These are phyloP conservation scores for Uloborus diversus DNA, from an alignment of 1,140 invertebrate species.

Conservation along the genomic window DNA sequence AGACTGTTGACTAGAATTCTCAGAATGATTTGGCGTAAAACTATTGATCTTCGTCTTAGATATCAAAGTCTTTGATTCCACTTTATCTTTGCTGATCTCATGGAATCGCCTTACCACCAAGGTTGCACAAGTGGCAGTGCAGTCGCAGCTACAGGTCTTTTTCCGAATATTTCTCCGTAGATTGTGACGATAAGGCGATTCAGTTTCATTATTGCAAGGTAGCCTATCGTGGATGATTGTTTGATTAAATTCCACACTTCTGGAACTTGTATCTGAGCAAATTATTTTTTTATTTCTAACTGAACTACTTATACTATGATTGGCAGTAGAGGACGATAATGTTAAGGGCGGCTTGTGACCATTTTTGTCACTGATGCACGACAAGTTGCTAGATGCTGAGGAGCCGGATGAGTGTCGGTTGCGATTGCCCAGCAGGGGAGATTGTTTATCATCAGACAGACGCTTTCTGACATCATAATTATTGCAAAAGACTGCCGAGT, in stretches of 20 bases:
- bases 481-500: slow-evolving; percentile 6
- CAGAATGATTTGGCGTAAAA: background rate
- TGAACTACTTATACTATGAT: too few species aligned
- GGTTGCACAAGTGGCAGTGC: slow-evolving; percentile 6
- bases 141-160: slow-evolving; percentile 37
- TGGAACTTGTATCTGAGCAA: background rate
- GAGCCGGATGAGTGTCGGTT: slow-evolving; percentile 35
- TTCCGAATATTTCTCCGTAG: slow-evolving; percentile 24
- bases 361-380: slow-evolving; percentile 29
- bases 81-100: background rate
- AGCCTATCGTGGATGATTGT: background rate
- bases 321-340: too few species aligned
- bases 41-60: slow-evolving; percentile 17
- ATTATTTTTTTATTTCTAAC: background rate
- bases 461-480: background rate
- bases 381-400: slow-evolving; percentile 29
- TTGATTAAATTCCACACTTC: background rate
- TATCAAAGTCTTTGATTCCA: slow-evolving; percentile 18
- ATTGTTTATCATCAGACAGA: background rate
- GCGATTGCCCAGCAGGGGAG: background rate
- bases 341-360: too few species aligned
- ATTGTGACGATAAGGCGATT: slow-evolving; percentile 18
- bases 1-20: background rate
- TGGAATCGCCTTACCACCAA: slow-evolving; percentile 4
- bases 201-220: background rate